Conservation (phyloP, 2,113 vertebrate genomes). For the Isichthys henryi region DNA sequence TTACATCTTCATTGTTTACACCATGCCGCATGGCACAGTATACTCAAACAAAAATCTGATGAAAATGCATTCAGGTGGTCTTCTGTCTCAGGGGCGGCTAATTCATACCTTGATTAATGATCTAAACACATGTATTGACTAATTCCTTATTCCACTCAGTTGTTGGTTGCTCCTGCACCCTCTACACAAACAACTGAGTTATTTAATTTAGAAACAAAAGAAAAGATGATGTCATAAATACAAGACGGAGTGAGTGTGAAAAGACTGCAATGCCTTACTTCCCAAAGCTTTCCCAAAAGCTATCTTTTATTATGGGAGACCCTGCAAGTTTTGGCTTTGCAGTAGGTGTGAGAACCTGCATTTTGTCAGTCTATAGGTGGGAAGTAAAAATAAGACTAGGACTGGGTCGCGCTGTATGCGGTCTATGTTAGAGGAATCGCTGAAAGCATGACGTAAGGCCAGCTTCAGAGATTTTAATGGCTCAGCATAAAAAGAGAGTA, state of each 20-base stretch:
- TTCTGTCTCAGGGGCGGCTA: background rate
- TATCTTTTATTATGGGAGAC: background rate
- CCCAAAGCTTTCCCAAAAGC: background rate
- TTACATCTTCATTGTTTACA: background rate
- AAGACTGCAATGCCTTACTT: background rate
- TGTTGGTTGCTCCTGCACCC: background rate
- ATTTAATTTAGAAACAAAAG: background rate
- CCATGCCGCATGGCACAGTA: background rate
- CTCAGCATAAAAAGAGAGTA: background rate
- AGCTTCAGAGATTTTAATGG: background rate
- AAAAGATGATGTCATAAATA: background rate
- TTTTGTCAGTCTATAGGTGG: background rate
- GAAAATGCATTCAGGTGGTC: background rate
- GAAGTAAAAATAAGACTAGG: background rate
- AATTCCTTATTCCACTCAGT: background rate
- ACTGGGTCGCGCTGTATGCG: background rate
- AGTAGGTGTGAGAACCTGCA: background rate
- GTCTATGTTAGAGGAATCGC: background rate
- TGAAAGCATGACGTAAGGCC: background rate
- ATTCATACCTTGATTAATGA: background rate
- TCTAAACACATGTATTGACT: background rate
- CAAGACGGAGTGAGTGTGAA: background rate
- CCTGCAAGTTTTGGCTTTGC: background rate
- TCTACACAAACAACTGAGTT: background rate
- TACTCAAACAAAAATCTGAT: background rate